phyloP scores from a whole-genome alignment of 2,888 invertebrate genomes.

The Doris montereyensis region DNA sequence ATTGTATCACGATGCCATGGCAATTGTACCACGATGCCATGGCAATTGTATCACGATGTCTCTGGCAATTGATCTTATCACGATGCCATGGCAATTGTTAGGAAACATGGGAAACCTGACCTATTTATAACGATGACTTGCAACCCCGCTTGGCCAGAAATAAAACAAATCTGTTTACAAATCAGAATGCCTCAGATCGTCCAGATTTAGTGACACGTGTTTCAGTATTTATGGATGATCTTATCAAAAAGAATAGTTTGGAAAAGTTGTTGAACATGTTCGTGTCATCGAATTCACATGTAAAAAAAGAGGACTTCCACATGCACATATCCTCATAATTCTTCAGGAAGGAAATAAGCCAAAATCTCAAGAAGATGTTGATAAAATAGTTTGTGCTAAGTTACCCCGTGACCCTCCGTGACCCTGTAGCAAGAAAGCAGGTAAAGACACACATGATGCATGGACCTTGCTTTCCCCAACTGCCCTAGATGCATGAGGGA shows the following conservation, averaged over 20 bases:
- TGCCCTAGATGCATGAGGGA: constrained; percentile 36
- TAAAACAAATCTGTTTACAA: too few species aligned
- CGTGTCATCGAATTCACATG: constrained; percentile 21
- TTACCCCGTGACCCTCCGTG: constrained; percentile 20
- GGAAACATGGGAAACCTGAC: too few species aligned
- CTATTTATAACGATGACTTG: too few species aligned
- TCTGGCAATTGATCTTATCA: too few species aligned
- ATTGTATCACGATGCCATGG: too few species aligned
- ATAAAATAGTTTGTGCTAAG: constrained; percentile 22
- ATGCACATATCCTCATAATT: constrained; percentile 21
- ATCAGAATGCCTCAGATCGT: too few species aligned
- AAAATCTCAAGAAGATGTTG: background rate
- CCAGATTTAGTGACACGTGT: too few species aligned
- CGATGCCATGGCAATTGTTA: too few species aligned
- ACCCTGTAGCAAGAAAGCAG: too few species aligned
- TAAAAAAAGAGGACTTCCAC: constrained; percentile 11
- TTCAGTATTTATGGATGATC: background rate
- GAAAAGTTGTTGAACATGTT: constrained; percentile 29
- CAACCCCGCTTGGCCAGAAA: too few species aligned
- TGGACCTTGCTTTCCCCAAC: constrained; percentile 27
- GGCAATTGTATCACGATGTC: too few species aligned
- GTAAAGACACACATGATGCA: constrained; percentile 34
- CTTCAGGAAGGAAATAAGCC: constrained; percentile 11
- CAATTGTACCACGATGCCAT: too few species aligned
- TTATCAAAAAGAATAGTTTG: constrained; percentile 24